Evolutionary conservation across 2,797 vertebrate species (phyloP), one percentile per base, ranked within the genome.

Genomic region (Champsocephalus gunnari): DNA sequence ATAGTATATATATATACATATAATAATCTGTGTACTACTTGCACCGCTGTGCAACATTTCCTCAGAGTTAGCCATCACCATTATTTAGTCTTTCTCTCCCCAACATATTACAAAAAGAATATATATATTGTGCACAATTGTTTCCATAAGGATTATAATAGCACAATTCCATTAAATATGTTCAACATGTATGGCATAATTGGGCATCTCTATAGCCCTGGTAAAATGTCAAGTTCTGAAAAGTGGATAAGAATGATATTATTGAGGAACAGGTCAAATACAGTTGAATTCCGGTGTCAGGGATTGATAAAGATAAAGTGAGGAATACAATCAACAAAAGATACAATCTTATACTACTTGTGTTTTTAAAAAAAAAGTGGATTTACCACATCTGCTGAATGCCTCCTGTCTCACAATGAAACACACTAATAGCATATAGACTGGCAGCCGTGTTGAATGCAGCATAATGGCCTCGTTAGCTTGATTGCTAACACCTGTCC

Each of bases 401-500:
- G 11, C 34, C 12, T 9, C 10, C 2, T 45, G 14, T n/a, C 44
- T 64, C 47, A 48, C 41, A 65, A 13, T 19, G 7, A 56, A 61
- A 21, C 17, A 41, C 45, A 56, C 19, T 41, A 43, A 49, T 6
- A 19, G 5, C n/a, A 43, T 10, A 12, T 13, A 32, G 0, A 3
- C 28, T 28, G 3, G 3, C 10, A 64, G 14, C 14, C 8, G 13
- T 28, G n/a, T 54, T 71, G 0, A 68, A 64, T n/a, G 50, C 51
- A 61, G 21, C 41, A 45, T n/a, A 4, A 44, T 43, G 21, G 32
- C 45, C 4, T 87, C 43, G 16, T 88, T 66, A 76, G 59, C 11
- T 12, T 66, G 66, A 92, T 81, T 77, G 19, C 10, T 34, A 24
- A 4, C 91, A 91, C 72, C 87, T 89, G 85, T 51, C 21, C 17